Evolutionary conservation across 2,113 vertebrate genomes (phyloP).

Genomic region (Eurystomus gularis): DNA sequence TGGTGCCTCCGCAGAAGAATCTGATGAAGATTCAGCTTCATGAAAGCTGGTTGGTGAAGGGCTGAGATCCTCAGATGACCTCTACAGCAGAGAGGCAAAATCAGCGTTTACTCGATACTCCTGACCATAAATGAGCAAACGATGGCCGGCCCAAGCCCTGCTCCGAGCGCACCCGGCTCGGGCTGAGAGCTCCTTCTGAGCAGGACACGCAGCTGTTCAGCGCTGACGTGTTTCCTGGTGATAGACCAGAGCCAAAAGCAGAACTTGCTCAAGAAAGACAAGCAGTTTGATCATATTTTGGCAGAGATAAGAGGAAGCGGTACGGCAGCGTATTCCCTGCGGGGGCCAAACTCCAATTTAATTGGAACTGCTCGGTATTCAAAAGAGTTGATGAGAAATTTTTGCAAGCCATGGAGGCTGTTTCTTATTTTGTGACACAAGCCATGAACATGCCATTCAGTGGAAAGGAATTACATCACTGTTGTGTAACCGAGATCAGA

Average conservation of each 20-base stretch:
- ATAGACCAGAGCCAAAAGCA: slow-evolving; percentile 24
- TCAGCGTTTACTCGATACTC: neutral
- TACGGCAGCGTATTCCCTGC: neutral
- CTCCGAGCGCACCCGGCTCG: accelerated
- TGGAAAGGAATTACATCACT: neutral
- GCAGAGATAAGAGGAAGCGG: slow-evolving; percentile 47
- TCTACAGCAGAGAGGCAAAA: neutral
- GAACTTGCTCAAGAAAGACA: neutral
- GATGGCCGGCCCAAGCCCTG: neutral
- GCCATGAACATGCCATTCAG: neutral
- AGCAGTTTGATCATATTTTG: neutral
- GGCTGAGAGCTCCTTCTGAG: neutral
- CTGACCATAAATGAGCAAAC: neutral
- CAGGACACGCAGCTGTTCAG: neutral
- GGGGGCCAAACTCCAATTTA: neutral
- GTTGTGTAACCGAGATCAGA: neutral
- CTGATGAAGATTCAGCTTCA: neutral
- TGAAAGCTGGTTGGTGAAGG: neutral
- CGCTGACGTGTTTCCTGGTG: slow-evolving; percentile 25
- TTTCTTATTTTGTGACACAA: neutral
- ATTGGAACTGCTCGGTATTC: slow-evolving; percentile 2
- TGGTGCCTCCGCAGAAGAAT: neutral
- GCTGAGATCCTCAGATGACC: neutral
- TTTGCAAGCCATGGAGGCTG: neutral
- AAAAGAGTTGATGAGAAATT: neutral